phyloP scores from a whole-genome alignment of 2,888 invertebrate species.

The Drosophila tripunctata region DNA sequence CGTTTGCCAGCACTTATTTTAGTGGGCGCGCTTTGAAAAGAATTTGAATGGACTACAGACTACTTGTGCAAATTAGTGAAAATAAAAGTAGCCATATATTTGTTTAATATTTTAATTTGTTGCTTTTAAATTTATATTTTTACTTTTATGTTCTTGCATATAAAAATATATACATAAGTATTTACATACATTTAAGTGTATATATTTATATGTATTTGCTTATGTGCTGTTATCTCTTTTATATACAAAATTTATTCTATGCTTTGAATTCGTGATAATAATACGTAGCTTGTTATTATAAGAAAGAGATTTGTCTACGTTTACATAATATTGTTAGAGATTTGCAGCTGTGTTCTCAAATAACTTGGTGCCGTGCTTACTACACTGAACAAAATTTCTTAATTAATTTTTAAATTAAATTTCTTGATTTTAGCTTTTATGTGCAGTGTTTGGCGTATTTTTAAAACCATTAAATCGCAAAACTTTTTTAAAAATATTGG shows the following conservation, averaged over 20 bases:
- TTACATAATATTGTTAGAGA: neutral
- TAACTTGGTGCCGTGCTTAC: conserved; percentile 4
- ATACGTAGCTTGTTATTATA: neutral
- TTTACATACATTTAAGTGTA: no score
- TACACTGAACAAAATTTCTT: no score
- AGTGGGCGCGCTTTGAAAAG: conserved; percentile 22
- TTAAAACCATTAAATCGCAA: no score
- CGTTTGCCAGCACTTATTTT: conserved; percentile 30
- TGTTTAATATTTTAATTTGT: neutral
- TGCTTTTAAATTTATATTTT: neutral
- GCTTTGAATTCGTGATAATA: neutral
- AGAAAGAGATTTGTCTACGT: neutral
- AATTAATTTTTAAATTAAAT: no score
- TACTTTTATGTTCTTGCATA: neutral
- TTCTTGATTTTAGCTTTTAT: no score
- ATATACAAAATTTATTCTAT: neutral
- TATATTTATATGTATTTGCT: neutral
- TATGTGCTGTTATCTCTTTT: neutral
- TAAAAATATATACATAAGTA: neutral
- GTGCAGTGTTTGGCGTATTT: no score
- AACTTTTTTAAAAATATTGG: no score
- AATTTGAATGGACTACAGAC: no score
- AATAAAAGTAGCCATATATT: no score
- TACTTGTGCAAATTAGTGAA: no score
- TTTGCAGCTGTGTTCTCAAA: conserved; percentile 11